phyloP scores from a whole-genome alignment of 92 coral and sea anemone species.

The Phenganax subtilis region DNA sequence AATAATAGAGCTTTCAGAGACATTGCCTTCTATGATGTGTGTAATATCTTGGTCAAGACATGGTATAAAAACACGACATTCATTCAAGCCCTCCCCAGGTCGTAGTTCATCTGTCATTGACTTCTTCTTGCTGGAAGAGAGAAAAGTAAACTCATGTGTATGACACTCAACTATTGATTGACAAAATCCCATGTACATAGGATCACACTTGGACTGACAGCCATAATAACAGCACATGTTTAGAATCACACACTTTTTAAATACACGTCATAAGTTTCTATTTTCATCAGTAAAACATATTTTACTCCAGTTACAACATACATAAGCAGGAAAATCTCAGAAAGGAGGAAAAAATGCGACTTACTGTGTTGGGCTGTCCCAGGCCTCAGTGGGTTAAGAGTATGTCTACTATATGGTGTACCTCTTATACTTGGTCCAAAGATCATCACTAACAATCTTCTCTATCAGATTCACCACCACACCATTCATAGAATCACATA shows the following conservation, averaged over 20 bases:
- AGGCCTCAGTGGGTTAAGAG: too few relatives aligned
- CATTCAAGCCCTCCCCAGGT: slow-evolving; percentile 39
- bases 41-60: slow-evolving; percentile 51
- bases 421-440: slow-evolving; percentile 22
- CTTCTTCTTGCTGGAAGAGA: slow-evolving; percentile 60
- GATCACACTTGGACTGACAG: too few relatives aligned
- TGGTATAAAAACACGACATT: slow-evolving; percentile 65
- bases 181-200: too few relatives aligned
- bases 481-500: neutral
- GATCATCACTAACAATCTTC: slow-evolving; percentile 3
- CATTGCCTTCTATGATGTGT: slow-evolving; percentile 62
- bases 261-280: neutral
- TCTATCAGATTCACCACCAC: slow-evolving; percentile 10
- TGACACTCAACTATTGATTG: too few relatives aligned
- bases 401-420: neutral
- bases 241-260: too few relatives aligned
- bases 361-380: too few relatives aligned
- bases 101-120: slow-evolving; percentile 53
- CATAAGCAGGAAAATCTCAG: too few relatives aligned
- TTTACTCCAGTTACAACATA: neutral
- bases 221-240: too few relatives aligned
- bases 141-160: neutral
- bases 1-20: slow-evolving; percentile 60
- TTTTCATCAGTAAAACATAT: neutral
- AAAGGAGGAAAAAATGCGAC: too few relatives aligned